These are phyloP conservation scores for Cyaniris semiargus DNA, from an alignment of 2,888 invertebrate species.

Conservation along the genomic window DNA sequence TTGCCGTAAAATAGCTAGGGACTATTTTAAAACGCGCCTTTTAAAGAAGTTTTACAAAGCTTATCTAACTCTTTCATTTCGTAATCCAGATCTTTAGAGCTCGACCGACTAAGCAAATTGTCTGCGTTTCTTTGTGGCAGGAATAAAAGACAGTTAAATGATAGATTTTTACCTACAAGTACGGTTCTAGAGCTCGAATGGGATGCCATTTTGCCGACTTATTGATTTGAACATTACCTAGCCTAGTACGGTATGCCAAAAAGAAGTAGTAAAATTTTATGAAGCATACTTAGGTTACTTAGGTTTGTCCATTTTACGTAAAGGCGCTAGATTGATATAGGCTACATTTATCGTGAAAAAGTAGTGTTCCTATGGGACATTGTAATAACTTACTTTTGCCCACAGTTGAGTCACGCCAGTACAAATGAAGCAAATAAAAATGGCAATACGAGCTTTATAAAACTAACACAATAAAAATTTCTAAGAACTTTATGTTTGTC, in stretches of 20 bases:
- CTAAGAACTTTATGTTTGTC: too few relatives aligned
- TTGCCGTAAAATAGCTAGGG: not conserved
- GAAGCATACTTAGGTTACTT: not conserved
- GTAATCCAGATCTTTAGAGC: conserved; percentile 21
- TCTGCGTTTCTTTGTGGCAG: conserved; percentile 6
- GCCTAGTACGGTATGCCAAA: not conserved
- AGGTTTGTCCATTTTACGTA: too few relatives aligned
- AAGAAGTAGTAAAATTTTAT: not conserved
- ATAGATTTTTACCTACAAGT: conserved; percentile 4
- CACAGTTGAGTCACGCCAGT: too few relatives aligned
- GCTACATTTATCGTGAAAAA: too few relatives aligned
- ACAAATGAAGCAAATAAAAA: too few relatives aligned
- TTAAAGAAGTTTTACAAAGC: conserved; percentile 8
- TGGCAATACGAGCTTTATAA: too few relatives aligned
- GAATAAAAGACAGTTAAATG: conserved; percentile 8
- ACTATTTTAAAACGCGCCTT: conserved; percentile 1
- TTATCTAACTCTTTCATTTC: conserved; percentile 14
- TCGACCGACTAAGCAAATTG: conserved; percentile 20
- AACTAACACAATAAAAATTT: too few relatives aligned
- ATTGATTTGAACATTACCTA: not conserved
- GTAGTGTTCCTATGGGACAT: too few relatives aligned
- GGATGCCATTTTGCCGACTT: not conserved
- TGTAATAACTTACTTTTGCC: too few relatives aligned
- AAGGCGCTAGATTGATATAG: too few relatives aligned
- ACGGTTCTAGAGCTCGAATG: not conserved